A percentile compares a stretch with the other conserved stretches of the same genome.
phyloP scores from a whole-genome alignment of 2,888 invertebrate species.

The Lapara coniferarum region DNA sequence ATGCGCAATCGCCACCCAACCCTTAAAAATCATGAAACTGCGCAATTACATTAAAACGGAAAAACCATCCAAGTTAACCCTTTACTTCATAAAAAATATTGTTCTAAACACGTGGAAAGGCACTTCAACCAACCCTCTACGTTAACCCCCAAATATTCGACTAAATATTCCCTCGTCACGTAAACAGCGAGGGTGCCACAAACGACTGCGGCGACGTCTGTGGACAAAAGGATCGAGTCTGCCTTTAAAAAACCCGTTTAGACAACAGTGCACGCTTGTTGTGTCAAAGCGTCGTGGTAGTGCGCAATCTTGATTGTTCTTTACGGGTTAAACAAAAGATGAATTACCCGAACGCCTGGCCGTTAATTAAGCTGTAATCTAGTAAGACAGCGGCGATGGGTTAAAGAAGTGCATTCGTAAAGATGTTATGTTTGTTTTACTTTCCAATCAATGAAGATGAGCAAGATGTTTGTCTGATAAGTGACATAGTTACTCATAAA shows the following conservation, averaged over 20 bases:
- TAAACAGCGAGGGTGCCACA: conserved; percentile 33
- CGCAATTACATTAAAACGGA: background rate
- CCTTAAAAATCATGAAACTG: background rate
- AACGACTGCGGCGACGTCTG: conserved; percentile 24
- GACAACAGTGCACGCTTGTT: conserved; percentile 5
- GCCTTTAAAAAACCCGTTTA: conserved; percentile 19
- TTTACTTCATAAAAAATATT: conserved; percentile 29
- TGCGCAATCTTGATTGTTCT: conserved; percentile 18
- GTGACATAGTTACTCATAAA: background rate
- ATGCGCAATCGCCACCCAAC: background rate
- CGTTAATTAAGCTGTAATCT: conserved; percentile 6
- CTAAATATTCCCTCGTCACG: conserved; percentile 45
- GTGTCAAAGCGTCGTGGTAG: conserved; percentile 13
- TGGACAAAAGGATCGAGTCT: conserved; percentile 15
- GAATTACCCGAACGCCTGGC: conserved; percentile 8
- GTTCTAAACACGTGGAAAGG: conserved; percentile 41
- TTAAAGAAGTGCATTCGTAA: background rate
- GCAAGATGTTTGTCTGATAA: no score
- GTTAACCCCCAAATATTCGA: conserved; percentile 34
- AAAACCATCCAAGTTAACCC: background rate
- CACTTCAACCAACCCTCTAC: conserved; percentile 31
- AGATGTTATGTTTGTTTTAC: background rate
- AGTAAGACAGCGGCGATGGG: background rate
- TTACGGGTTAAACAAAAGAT: conserved; percentile 16
- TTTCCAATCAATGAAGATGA: no score